Conservation (phyloP, 2,888 invertebrate species). For the Xanthorhoe spadicearia region DNA sequence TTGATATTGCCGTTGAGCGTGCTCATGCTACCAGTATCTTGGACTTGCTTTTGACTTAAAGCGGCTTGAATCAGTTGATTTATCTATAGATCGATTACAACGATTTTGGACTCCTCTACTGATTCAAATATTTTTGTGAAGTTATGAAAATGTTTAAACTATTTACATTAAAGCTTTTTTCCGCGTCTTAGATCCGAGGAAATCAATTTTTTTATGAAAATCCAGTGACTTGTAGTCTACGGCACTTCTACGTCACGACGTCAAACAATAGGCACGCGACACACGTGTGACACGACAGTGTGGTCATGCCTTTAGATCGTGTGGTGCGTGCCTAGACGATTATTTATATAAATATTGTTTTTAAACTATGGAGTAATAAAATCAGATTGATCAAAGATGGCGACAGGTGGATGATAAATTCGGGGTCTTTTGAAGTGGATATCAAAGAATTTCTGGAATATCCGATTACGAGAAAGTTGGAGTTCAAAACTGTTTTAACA, state of each 20-base stretch:
- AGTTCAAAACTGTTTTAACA: not conserved
- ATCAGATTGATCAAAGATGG: constrained; percentile 18
- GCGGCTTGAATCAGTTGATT: too few relatives aligned
- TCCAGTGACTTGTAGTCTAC: constrained; percentile 22
- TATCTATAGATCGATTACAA: too few relatives aligned
- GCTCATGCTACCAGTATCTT: too few relatives aligned
- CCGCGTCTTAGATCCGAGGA: too few relatives aligned
- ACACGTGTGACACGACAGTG: constrained; percentile 63
- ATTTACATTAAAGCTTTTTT: too few relatives aligned
- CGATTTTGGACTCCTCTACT: too few relatives aligned
- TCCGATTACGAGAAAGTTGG: not conserved
- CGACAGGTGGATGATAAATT: constrained; percentile 3
- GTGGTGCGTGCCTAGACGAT: constrained; percentile 57
- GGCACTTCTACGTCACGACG: constrained; percentile 32
- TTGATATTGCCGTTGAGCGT: too few relatives aligned
- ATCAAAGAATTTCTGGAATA: not conserved
- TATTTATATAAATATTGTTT: constrained; percentile 46
- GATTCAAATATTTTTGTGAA: too few relatives aligned
- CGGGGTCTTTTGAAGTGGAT: constrained; percentile 3
- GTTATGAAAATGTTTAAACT: too few relatives aligned
- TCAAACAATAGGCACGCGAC: constrained; percentile 66
- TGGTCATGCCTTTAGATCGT: constrained; percentile 69
- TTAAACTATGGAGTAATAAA: constrained; percentile 22
- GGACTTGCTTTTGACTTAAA: too few relatives aligned
- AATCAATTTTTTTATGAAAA: not conserved